These are phyloP conservation scores for Periparus ater DNA, from an alignment of 2,797 vertebrate genomes.

Conservation along the genomic window DNA sequence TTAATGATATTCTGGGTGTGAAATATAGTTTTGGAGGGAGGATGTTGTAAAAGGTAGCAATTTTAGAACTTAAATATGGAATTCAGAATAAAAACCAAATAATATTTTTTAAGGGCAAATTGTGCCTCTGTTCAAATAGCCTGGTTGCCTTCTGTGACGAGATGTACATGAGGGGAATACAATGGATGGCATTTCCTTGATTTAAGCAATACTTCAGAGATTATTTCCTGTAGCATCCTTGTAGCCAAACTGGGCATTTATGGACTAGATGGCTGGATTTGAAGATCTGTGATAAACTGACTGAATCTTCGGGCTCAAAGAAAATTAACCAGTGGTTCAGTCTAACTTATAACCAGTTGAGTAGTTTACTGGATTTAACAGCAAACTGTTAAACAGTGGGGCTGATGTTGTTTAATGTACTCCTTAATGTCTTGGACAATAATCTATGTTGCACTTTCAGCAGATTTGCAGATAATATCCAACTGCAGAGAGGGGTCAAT, in stretches of 20 bases:
- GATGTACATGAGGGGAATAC: background rate
- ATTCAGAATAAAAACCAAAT: background rate
- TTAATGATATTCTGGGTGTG: background rate
- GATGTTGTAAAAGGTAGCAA: background rate
- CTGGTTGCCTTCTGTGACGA: background rate
- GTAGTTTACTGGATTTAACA: background rate
- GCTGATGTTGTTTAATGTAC: background rate
- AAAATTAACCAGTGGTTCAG: background rate
- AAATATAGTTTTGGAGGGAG: background rate
- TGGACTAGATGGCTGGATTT: background rate
- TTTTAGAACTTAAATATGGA: background rate
- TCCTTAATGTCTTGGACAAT: background rate
- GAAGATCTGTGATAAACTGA: background rate
- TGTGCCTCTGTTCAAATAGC: background rate
- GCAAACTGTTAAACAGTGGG: background rate
- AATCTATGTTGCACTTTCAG: background rate
- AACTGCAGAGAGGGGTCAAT: background rate
- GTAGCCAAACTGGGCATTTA: background rate
- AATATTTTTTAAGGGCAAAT: background rate
- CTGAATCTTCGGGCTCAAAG: background rate
- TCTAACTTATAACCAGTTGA: background rate
- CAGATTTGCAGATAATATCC: background rate
- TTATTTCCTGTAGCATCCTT: background rate
- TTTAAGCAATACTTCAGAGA: background rate
- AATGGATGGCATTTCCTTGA: background rate